These are phyloP conservation scores for Meloidogyne exigua DNA, from an alignment of 1,140 invertebrate species.

Conservation along the genomic window DNA sequence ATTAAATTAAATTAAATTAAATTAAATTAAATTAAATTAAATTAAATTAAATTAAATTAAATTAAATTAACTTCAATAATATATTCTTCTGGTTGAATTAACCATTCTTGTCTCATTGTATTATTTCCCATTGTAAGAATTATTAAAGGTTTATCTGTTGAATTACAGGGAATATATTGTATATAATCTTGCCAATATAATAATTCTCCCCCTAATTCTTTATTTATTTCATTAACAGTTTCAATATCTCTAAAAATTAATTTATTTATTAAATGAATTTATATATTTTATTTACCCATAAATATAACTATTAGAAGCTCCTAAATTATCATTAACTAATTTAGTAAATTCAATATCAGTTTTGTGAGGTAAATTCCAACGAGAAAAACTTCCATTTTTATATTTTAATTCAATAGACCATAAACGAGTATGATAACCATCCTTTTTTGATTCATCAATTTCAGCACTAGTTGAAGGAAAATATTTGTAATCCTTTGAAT, in stretches of 20 bases:
- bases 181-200: background rate
- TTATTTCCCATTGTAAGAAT: background rate
- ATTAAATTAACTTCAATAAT: background rate
- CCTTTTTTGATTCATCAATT: background rate
- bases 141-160: background rate
- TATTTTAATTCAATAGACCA: conserved; percentile 2
- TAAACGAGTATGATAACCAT: background rate
- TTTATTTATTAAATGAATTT: background rate
- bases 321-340: conserved; percentile 5
- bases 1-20: background rate
- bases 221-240: conserved; percentile 3
- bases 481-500: background rate
- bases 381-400: conserved; percentile 5
- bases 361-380: background rate
- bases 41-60: background rate
- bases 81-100: background rate
- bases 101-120: background rate
- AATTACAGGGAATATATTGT: background rate
- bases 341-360: background rate
- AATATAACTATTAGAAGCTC: background rate
- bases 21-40: background rate
- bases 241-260: conserved; percentile 5
- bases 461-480: background rate
- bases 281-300: background rate
- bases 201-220: background rate